phyloP scores from a whole-genome alignment of 1,140 invertebrate species.

The Bombus confusus region DNA sequence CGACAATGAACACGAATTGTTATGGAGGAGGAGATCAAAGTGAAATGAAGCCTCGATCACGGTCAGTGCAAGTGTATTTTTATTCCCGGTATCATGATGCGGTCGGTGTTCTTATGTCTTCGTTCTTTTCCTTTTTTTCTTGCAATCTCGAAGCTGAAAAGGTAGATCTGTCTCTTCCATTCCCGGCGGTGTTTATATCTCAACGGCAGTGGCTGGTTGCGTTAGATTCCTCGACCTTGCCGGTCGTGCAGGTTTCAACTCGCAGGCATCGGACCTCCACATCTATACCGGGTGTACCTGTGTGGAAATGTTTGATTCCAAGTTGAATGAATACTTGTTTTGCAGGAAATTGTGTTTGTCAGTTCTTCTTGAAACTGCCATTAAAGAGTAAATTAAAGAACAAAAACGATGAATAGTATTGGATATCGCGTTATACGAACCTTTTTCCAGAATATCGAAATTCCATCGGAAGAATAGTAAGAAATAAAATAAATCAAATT shows the following conservation, averaged over 20 bases:
- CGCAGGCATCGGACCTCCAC: slow-evolving; percentile 50
- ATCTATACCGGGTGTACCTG: slow-evolving; percentile 49
- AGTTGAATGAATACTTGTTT: not conserved
- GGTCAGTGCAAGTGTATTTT: slow-evolving; percentile 33
- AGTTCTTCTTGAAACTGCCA: not conserved
- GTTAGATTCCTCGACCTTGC: slow-evolving; percentile 77
- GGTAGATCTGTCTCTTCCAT: slow-evolving; percentile 54
- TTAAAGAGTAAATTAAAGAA: no score
- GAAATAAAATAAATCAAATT: not conserved
- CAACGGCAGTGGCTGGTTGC: slow-evolving; percentile 62
- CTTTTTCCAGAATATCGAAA: not conserved
- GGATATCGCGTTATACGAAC: not conserved
- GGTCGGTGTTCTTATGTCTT: slow-evolving; percentile 15
- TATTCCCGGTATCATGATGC: slow-evolving; percentile 7
- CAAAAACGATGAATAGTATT: no score
- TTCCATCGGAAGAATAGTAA: not conserved
- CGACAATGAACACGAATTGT: not conserved
- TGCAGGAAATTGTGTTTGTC: not conserved
- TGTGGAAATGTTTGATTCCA: not conserved
- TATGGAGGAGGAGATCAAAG: not conserved
- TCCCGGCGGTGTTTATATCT: slow-evolving; percentile 66
- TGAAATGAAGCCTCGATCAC: not conserved
- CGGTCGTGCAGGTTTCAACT: slow-evolving; percentile 76
- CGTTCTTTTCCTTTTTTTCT: slow-evolving; percentile 14
- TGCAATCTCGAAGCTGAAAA: slow-evolving; percentile 53